Base-by-base conservation (phyloP, 2,888 invertebrate genomes). In the Phorcus lineatus region DNA sequence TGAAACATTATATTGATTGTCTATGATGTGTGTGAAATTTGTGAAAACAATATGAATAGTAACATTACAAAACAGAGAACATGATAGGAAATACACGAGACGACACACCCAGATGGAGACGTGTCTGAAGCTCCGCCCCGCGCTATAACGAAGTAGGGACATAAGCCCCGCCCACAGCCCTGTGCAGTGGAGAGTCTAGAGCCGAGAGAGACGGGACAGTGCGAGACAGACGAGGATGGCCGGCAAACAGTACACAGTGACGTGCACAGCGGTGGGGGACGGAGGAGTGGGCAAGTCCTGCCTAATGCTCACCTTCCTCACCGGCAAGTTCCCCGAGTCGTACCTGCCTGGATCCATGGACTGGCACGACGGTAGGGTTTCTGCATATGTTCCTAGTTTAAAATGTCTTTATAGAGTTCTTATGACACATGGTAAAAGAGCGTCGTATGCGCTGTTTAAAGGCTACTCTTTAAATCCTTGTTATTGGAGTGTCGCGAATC, bases 231-330 rank as follows among this genome's bases (percentile, higher is more conserved):
- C 62, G 24, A 28, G 62, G 7, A 74, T 74, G 74, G 67, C 67
- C 16, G 52, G 22, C 52, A 74, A 74, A 24, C 24, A 40, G 52
- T 52, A 52, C 77, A 80, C 75, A 19, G 55, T 84, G 22, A 79
- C 62, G 16, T 83, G 83, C 54, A 83, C 87, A 4, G 87, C 86
- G 11, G 87, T 90, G 19, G 90, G 90, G 0, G 90, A 90, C 78
- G 88, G 88, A 36, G 88, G 89, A 3, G 89, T 89, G 47, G 90
- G 90, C 7, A 90, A 90, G 80, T 87, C 89, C 0, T 87, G 89
- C 53, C 80, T 90, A 74, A 80, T 90, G 76, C 87, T 89, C 86
- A 83, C 88, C 28, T 88, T 88, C 76, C 85, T 88, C 31, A 87
- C 84, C 52, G 88, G 89, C 24, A 86, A 86, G 62, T 90, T 83